phyloP scores from a whole-genome alignment of 2,113 vertebrate genomes.

The Mustelus asterias region DNA sequence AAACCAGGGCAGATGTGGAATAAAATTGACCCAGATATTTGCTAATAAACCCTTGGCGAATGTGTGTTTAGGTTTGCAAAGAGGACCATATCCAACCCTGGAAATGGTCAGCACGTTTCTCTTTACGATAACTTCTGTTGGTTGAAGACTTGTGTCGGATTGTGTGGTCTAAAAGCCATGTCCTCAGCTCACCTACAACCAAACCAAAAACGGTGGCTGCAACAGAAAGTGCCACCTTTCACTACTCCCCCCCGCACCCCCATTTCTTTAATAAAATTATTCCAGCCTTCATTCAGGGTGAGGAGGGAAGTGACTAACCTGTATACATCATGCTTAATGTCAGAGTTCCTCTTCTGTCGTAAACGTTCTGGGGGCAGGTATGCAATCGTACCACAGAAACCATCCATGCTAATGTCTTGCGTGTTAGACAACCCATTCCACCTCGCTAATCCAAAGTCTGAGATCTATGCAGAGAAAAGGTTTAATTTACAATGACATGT shows the following conservation, averaged over 20 bases:
- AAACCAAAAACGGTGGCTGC: background rate
- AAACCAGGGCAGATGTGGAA: no score
- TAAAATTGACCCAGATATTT: background rate
- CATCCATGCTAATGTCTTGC: conserved; percentile 89
- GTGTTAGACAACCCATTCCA: conserved; percentile 86
- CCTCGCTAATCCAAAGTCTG: conserved; percentile 92
- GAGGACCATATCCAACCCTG: background rate
- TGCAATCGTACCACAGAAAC: conserved; percentile 90
- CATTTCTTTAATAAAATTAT: no score
- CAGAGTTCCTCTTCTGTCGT: conserved; percentile 83
- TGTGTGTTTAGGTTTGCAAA: background rate
- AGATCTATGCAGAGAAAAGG: conserved; percentile 65
- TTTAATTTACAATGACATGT: background rate
- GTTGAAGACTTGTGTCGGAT: background rate
- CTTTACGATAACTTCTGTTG: background rate
- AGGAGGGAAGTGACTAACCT: conserved; percentile 61
- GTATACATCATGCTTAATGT: conserved; percentile 95
- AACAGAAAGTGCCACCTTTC: background rate
- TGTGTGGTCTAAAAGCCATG: background rate
- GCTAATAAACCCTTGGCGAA: background rate
- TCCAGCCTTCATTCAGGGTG: background rate
- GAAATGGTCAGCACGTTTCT: background rate
- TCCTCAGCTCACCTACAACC: background rate
- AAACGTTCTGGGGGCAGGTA: conserved; percentile 94
- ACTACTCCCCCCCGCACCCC: no score